phyloP scores from a whole-genome alignment of 1,140 invertebrate genomes.

The Bicyclus anynana region DNA sequence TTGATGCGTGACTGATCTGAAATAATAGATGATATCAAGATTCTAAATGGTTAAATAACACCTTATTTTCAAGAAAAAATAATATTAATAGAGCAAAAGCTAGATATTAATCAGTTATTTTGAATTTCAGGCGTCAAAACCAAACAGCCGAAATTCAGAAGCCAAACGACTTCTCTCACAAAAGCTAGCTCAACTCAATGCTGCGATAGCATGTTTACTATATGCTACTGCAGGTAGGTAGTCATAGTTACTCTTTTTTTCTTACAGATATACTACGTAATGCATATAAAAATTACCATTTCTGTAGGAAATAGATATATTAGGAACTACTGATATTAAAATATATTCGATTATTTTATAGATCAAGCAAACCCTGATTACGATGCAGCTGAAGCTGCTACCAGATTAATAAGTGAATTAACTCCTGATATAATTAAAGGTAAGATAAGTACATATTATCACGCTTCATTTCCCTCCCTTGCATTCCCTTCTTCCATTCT shows the following conservation, averaged over 20 bases:
- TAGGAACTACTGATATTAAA: neutral
- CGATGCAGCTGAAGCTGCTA: conserved; percentile 25
- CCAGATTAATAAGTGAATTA: conserved; percentile 26
- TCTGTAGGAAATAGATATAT: too few species aligned
- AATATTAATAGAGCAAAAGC: too few species aligned
- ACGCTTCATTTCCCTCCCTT: too few species aligned
- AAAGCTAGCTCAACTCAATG: conserved; percentile 34
- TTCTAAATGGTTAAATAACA: too few species aligned
- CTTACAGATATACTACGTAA: too few species aligned
- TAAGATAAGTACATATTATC: conserved; percentile 11
- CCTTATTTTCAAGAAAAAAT: too few species aligned
- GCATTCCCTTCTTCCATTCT: too few species aligned
- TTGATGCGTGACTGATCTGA: too few species aligned
- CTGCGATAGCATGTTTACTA: conserved; percentile 33
- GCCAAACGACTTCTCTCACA: conserved; percentile 16
- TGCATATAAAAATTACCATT: too few species aligned
- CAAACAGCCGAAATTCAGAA: neutral
- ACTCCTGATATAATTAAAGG: conserved; percentile 39
- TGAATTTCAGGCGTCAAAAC: neutral
- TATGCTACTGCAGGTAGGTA: conserved; percentile 34
- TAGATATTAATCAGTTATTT: too few species aligned
- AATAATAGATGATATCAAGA: too few species aligned
- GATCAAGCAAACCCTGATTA: conserved; percentile 36
- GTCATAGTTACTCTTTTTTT: too few species aligned
- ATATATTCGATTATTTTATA: conserved; percentile 15